Percentiles rank a stretch among this genome's conserved stretches.
Conservation (phyloP, 2,113 vertebrate species). For the Chauna torquata region DNA sequence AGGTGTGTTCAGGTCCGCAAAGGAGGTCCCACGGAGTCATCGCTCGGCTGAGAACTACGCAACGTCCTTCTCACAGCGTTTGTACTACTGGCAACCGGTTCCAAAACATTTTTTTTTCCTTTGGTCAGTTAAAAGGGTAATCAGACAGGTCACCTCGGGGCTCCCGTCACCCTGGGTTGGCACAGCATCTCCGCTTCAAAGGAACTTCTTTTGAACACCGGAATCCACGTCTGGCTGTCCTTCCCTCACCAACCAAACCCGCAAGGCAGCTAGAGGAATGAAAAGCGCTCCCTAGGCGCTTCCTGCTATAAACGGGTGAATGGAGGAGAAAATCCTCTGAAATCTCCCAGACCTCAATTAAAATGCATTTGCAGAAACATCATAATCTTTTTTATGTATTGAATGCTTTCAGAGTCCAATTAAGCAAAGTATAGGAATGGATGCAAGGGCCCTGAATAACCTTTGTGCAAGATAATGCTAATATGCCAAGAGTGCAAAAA, state of each 20-base stretch:
- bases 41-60: background rate
- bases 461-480: background rate
- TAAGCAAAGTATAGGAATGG: slow-evolving; percentile 10
- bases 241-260: background rate
- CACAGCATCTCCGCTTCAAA: background rate
- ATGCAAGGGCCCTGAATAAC: background rate
- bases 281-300: background rate
- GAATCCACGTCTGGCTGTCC: background rate
- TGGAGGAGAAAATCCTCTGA: background rate
- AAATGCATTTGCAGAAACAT: background rate
- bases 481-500: background rate
- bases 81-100: background rate
- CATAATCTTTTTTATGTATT: background rate
- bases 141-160: background rate
- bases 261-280: background rate
- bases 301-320: background rate
- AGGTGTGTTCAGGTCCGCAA: fast-evolving
- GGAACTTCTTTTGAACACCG: background rate
- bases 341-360: background rate
- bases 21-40: background rate
- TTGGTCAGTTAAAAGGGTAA: background rate
- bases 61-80: background rate
- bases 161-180: background rate
- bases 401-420: slow-evolving; percentile 23
- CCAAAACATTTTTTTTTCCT: background rate